Evolutionary conservation across 2,113 vertebrate species (phyloP).

Genomic region (Gnathonemus echidnorhynchus): DNA sequence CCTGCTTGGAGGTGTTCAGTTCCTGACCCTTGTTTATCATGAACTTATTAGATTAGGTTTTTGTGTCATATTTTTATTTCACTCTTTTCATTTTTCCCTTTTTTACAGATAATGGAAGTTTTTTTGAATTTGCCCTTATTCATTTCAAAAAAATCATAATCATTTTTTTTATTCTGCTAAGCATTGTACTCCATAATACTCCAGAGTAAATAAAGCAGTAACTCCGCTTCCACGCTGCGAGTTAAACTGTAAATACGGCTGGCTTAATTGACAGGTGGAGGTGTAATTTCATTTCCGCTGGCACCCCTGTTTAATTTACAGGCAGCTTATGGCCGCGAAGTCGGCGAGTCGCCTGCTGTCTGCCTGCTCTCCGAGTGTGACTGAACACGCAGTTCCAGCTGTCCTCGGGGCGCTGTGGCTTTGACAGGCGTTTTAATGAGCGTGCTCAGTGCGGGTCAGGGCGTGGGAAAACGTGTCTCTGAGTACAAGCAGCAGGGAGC

Average conservation of each 20-base stretch:
- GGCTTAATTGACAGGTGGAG: slow-evolving; percentile 24
- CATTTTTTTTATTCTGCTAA: not conserved
- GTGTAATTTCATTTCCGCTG: slow-evolving; percentile 21
- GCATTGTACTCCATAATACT: not conserved
- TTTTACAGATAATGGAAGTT: not conserved
- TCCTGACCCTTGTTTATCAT: not conserved
- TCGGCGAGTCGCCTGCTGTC: slow-evolving; percentile 12
- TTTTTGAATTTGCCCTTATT: not conserved
- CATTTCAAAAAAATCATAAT: not conserved
- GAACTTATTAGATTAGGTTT: not conserved
- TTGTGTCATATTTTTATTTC: not conserved
- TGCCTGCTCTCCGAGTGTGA: not conserved
- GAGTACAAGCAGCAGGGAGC: not conserved
- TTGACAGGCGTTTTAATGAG: slow-evolving; percentile 36
- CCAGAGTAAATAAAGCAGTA: not conserved
- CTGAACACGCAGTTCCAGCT: slow-evolving; percentile 35
- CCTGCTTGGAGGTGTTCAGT: not conserved
- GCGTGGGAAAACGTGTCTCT: slow-evolving; percentile 44
- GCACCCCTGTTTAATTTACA: slow-evolving; percentile 15
- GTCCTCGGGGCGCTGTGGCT: slow-evolving; percentile 32
- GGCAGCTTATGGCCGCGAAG: slow-evolving; percentile 3
- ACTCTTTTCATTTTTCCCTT: not conserved
- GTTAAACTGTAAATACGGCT: slow-evolving; percentile 1
- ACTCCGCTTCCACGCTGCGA: not conserved
- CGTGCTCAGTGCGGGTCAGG: slow-evolving; percentile 29